Evolutionary conservation across 2,113 vertebrate species (phyloP).

Genomic region (Platanista minor): DNA sequence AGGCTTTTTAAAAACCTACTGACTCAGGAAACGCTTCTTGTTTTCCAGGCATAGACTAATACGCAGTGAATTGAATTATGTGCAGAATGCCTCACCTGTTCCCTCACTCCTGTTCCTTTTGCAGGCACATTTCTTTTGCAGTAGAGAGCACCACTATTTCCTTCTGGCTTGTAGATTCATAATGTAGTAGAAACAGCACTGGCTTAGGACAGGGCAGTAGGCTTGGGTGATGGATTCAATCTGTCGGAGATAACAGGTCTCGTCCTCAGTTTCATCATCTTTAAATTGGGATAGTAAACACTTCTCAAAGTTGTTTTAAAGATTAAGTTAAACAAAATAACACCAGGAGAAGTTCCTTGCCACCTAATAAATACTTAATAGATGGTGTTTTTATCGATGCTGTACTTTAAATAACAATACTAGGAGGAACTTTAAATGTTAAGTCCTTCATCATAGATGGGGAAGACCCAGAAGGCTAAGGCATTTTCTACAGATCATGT

Average conservation of each 20-base stretch:
- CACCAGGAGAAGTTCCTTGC: neutral
- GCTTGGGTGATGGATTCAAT: rapidly evolving
- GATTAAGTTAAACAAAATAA: neutral
- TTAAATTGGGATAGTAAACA: neutral
- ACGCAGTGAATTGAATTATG: neutral
- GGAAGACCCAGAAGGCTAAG: neutral
- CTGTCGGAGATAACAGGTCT: neutral
- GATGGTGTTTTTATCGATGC: neutral
- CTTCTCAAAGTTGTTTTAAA: neutral
- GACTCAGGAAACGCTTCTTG: neutral
- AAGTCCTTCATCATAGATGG: neutral
- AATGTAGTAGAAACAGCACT: neutral
- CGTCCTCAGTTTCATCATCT: neutral
- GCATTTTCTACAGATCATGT: neutral
- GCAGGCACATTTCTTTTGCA: neutral
- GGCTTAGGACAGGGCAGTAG: neutral
- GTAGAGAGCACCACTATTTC: neutral
- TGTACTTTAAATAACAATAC: neutral
- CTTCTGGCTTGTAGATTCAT: neutral
- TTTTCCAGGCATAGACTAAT: neutral
- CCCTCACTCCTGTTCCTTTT: neutral
- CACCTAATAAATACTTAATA: neutral
- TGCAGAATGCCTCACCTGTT: neutral
- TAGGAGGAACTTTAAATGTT: neutral
- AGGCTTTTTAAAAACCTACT: neutral